Base-by-base conservation (phyloP, 2,113 vertebrate genomes). In the Falco punctatus region DNA sequence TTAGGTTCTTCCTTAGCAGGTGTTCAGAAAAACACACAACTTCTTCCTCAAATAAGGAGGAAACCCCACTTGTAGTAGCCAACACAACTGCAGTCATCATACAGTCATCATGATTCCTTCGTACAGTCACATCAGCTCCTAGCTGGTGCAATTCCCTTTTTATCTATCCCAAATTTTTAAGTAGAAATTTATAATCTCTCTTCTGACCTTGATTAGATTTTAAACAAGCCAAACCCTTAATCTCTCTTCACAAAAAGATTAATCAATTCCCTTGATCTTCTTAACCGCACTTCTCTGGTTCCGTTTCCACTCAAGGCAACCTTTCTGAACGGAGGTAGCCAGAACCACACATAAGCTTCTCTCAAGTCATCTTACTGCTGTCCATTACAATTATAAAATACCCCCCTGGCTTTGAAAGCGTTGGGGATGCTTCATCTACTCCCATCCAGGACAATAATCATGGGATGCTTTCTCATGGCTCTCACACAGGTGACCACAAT, bases 91-190 rank as follows among this genome's bases (percentile, higher is more conserved):
- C 14, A 46, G 40, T 14, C 42, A 52, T 46, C 73, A 6, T 6
- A 22, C 3, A 42, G 23, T 23, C 64, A 7, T 5, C 2, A 0
- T 7, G 46, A 28, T 26, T n/a, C 0, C 0, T 51, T 27, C 61
- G 10, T 7, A 11, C 18, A 22, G 13, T 3, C 6, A 1, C 38
- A 58, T 7, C 64, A 28, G 24, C 69, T 58, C 51, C 38, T 19
- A 55, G 46, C 22, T 55, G 3, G 27, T 78, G n/a, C 38, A 24
- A 20, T 48, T 40, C 32, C 15, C 38, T 40, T 38, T 23, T 46
- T 7, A 35, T 16, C 48, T 27, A 15, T 20, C 38, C 30, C 81
- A 82, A 59, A 75, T 59, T 33, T 32, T 87, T 71, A 65, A 46
- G 59, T 3, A 58, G 59, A 67, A 55, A 26, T 62, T 55, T 16